phyloP scores from a whole-genome alignment of 30 jellyfish, hydroid and myxozoan genomes.

The Haliclystus octoradiatus region DNA sequence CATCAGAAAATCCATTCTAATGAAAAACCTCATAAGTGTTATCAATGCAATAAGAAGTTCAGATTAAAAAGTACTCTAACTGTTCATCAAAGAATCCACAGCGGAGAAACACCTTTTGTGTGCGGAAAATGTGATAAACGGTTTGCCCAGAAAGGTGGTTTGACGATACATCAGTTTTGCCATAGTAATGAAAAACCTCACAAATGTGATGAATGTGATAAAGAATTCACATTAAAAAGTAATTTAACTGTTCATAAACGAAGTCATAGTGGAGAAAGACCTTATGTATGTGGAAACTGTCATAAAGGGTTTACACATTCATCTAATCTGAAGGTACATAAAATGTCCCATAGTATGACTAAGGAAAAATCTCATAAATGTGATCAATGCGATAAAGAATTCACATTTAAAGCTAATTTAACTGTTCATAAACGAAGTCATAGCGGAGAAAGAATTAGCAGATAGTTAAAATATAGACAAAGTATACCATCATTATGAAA shows the following conservation, averaged over 20 bases:
- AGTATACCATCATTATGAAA: too few relatives aligned
- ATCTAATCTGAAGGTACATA: background rate
- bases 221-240: background rate
- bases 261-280: slow-evolving; percentile 3
- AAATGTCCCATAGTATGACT: slow-evolving; percentile 4
- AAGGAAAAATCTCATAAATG: too few relatives aligned
- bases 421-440: too few relatives aligned
- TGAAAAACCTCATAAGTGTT: slow-evolving; percentile 2
- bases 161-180: background rate
- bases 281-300: slow-evolving; percentile 1
- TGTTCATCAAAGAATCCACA: background rate
- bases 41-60: background rate
- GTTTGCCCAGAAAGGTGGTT: background rate
- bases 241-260: background rate
- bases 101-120: slow-evolving; percentile 3
- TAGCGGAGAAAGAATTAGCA: too few relatives aligned
- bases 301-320: background rate
- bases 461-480: too few relatives aligned
- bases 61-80: background rate
- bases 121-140: slow-evolving; percentile 1
- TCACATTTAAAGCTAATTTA: too few relatives aligned
- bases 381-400: too few relatives aligned
- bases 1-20: slow-evolving; percentile 1
- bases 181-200: slow-evolving; percentile 4
- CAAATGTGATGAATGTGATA: slow-evolving; percentile 3